phyloP scores from a whole-genome alignment of 2,113 vertebrate genomes.

The Semicossyphus pulcher region DNA sequence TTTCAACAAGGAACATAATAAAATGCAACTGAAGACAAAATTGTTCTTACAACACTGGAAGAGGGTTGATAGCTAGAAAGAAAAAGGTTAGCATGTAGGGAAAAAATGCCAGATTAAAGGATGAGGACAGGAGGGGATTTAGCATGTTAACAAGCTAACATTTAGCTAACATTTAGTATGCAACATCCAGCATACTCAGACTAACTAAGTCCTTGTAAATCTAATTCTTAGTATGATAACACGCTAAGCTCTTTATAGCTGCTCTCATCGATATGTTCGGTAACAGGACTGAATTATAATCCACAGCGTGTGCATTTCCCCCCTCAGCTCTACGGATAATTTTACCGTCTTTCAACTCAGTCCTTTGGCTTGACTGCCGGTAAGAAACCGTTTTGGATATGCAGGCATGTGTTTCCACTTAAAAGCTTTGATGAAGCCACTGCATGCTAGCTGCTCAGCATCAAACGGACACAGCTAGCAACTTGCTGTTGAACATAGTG shows the following conservation, averaged over 20 bases:
- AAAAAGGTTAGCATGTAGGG: no score
- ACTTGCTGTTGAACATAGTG: not conserved
- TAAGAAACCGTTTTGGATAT: not conserved
- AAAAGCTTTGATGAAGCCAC: not conserved
- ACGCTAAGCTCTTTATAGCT: no score
- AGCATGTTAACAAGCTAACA: not conserved
- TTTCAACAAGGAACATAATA: not conserved
- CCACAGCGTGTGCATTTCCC: no score
- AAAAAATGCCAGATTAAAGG: not conserved
- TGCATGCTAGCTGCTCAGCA: not conserved
- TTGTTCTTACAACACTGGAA: not conserved
- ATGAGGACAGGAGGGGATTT: not conserved
- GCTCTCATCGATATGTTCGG: no score
- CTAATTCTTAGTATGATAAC: no score
- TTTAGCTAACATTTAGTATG: not conserved
- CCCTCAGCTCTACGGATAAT: not conserved
- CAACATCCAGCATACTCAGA: no score
- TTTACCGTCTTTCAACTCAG: not conserved
- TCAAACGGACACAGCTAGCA: not conserved
- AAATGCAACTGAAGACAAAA: not conserved
- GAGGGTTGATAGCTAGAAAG: not conserved
- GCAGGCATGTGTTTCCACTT: not conserved
- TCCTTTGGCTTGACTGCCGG: not conserved
- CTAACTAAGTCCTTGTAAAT: no score
- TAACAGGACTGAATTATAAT: no score